A percentile compares a stretch with the other conserved stretches of the same genome.
Conservation (phyloP, 2,888 invertebrate species). For the Drosophila cognata region DNA sequence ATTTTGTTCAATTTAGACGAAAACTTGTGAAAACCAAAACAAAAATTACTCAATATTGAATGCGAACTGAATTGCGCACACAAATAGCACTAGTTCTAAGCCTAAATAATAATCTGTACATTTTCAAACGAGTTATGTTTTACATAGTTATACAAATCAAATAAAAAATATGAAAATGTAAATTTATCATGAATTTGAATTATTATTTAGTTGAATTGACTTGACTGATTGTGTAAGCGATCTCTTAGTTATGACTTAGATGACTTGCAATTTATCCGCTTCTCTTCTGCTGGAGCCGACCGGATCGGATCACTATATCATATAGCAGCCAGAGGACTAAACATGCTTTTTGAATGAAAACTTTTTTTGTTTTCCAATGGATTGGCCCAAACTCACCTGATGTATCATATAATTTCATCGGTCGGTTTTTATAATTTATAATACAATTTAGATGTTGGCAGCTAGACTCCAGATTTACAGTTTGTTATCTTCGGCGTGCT, state of each 20-base stretch:
- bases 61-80: constrained; percentile 51
- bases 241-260: not conserved
- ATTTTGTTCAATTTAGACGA: constrained; percentile 34
- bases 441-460: not conserved
- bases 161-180: constrained; percentile 56
- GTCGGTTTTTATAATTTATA: not conserved
- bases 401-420: not conserved
- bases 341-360: not conserved
- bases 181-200: not conserved
- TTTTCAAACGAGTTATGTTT: constrained; percentile 61
- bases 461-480: not conserved
- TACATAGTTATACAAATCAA: constrained; percentile 66
- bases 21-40: constrained; percentile 30
- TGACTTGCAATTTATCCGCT: not conserved
- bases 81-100: constrained; percentile 63
- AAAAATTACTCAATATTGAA: constrained; percentile 58
- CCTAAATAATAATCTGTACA: constrained; percentile 60
- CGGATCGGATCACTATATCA: not conserved
- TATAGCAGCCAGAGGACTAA: not conserved
- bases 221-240: not conserved
- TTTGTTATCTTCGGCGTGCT: not conserved
- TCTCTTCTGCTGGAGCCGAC: too few species aligned
- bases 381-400: not conserved
- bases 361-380: not conserved
- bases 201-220: not conserved